Conservation (phyloP, 2,888 invertebrate genomes). For the Nephrocerus scutellatus region DNA sequence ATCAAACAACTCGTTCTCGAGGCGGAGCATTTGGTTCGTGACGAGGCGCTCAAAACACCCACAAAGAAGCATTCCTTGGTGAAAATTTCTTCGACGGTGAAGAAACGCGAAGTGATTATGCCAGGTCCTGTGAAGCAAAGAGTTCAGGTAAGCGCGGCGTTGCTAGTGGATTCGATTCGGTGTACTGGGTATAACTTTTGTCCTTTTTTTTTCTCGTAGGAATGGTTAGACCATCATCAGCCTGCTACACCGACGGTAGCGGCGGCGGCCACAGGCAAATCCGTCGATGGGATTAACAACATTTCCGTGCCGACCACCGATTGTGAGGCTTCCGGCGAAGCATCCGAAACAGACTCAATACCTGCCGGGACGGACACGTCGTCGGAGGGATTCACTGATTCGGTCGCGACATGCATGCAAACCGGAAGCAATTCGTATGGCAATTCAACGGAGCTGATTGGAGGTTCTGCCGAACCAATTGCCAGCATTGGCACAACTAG, state of each 20-base stretch:
- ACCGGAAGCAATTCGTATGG: slow-evolving; percentile 49
- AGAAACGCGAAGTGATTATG: slow-evolving; percentile 44
- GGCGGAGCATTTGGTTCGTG: slow-evolving; percentile 71
- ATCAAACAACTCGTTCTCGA: slow-evolving; percentile 70
- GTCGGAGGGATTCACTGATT: slow-evolving; percentile 71
- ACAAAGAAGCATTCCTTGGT: slow-evolving; percentile 38
- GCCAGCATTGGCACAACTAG: slow-evolving; percentile 18
- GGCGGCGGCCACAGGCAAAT: too few species aligned
- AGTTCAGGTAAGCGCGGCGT: slow-evolving; percentile 42
- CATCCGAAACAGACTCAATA: slow-evolving; percentile 55
- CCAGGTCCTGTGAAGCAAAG: slow-evolving; percentile 45
- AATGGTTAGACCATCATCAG: slow-evolving; percentile 48
- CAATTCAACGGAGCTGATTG: slow-evolving; percentile 49
- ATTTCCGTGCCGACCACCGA: slow-evolving; percentile 37
- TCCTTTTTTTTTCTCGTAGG: slow-evolving; percentile 27
- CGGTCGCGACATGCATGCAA: slow-evolving; percentile 60
- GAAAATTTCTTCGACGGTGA: slow-evolving; percentile 43
- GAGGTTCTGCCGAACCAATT: slow-evolving; percentile 56
- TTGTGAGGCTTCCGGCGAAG: slow-evolving; percentile 86
- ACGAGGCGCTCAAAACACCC: slow-evolving; percentile 45
- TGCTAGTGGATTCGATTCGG: too few species aligned
- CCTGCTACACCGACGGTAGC: slow-evolving; percentile 29
- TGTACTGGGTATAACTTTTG: too few species aligned
- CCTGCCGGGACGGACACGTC: slow-evolving; percentile 66
- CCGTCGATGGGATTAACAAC: too few species aligned